A percentile compares a stretch with the other conserved stretches of the same genome.
phyloP scores from a whole-genome alignment of 2,888 invertebrate genomes.

The Rhogogaster chlorosoma region DNA sequence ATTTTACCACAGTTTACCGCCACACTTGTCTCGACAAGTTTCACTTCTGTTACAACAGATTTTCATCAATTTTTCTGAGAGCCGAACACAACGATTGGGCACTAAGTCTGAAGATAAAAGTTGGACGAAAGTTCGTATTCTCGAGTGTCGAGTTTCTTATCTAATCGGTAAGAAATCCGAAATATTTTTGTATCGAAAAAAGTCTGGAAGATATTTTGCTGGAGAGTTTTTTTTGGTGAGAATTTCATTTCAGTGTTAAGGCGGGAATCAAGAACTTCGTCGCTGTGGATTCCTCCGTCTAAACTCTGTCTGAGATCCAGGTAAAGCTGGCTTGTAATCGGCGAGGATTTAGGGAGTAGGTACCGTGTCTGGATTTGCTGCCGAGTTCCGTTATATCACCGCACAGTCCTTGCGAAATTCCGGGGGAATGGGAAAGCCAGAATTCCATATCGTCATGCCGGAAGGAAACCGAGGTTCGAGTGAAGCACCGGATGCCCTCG shows the following conservation, averaged over 20 bases:
- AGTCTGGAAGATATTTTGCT: background rate
- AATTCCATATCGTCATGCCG: slow-evolving; percentile 18
- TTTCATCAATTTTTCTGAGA: background rate
- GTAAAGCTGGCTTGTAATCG: slow-evolving; percentile 16
- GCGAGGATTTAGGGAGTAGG: background rate
- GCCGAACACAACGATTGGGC: background rate
- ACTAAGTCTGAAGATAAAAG: background rate
- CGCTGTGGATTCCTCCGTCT: background rate
- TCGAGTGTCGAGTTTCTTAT: background rate
- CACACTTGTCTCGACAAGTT: background rate
- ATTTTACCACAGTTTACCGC: background rate
- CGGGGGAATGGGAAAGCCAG: background rate
- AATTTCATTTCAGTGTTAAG: background rate
- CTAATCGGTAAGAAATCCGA: background rate
- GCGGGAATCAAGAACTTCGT: background rate
- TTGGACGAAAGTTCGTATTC: background rate
- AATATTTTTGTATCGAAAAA: background rate
- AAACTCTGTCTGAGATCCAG: slow-evolving; percentile 4
- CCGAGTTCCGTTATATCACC: slow-evolving; percentile 18
- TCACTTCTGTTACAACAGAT: background rate
- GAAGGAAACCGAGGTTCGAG: background rate
- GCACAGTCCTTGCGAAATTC: background rate
- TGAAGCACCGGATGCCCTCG: slow-evolving; percentile 17
- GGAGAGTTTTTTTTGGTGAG: background rate
- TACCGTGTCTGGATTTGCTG: background rate